Percentiles rank a stretch among this genome's conserved stretches.
Conservation (phyloP, 2,797 vertebrate genomes). For the Salarias fasciatus region DNA sequence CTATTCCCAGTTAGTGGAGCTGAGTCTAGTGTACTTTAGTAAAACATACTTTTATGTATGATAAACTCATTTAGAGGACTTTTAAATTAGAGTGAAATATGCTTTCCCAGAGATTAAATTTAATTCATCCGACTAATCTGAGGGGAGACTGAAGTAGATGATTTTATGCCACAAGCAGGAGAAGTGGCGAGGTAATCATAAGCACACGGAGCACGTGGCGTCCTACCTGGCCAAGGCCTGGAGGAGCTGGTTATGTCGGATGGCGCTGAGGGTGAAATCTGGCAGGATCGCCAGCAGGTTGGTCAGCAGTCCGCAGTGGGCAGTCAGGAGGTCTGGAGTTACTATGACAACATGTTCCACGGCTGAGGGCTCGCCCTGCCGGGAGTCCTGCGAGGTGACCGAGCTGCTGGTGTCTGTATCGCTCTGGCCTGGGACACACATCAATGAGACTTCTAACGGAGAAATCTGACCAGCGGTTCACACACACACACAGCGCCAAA, state of each 20-base stretch:
- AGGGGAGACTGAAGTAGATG: too few relatives aligned
- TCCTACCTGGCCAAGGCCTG: constrained; percentile 86
- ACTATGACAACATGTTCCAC: constrained; percentile 81
- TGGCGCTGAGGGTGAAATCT: constrained; percentile 84
- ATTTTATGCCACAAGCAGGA: too few relatives aligned
- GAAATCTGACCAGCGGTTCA: not conserved
- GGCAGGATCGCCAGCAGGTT: constrained; percentile 89
- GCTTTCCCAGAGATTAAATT: too few relatives aligned
- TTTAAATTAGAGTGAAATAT: too few relatives aligned
- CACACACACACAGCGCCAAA: constrained; percentile 24
- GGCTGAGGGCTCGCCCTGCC: constrained; percentile 63
- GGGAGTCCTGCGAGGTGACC: constrained; percentile 77
- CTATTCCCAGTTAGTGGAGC: too few relatives aligned
- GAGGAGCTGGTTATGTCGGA: constrained; percentile 83
- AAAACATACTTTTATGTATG: too few relatives aligned
- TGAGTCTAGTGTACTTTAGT: too few relatives aligned
- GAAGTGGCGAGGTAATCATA: not conserved
- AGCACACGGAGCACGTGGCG: constrained; percentile 5
- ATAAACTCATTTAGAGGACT: too few relatives aligned
- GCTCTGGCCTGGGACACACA: constrained; percentile 85
- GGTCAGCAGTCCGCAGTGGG: constrained; percentile 88
- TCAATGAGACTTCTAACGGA: constrained; percentile 40
- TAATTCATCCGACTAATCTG: too few relatives aligned
- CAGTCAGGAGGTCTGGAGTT: constrained; percentile 89
- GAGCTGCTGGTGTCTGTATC: constrained; percentile 82